Base-by-base conservation (phyloP, 2,797 vertebrate species). In the Tarsius wallacei region DNA sequence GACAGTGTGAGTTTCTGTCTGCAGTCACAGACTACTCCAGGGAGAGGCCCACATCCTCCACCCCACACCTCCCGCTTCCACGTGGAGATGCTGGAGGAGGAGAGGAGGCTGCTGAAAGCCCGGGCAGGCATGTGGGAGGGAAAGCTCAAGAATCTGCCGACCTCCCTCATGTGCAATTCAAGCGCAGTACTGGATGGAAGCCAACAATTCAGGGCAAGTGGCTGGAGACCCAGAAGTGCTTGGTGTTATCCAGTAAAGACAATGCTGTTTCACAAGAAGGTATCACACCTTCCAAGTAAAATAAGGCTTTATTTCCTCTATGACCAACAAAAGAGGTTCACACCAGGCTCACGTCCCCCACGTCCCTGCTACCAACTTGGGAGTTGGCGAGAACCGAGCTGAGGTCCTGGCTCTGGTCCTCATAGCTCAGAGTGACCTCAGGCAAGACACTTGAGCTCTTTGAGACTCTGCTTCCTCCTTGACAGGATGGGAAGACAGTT, bases 131-230 rank as follows among this genome's bases (percentile, higher is more conserved):
- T 0, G 19, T 47, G 26, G 2, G 28, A 0, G 61, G 24, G 57
- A 51, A 14, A 0, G 0, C 15, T 13, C 0, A 3, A 8, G 31
- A 2, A 26, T 14, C 2, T 0, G 15, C 13, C 55, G 11, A 9
- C 16, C 33, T 47, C 64, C 49, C 42, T 93, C 22, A 0, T 0
- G 8, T 1, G 17, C 24, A 36, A 76, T 31, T 33, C 16, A 15
- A 0, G 15, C 4, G 7, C 63, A 15, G 88, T 53, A n/a, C 87
- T 53, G n/a, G 64, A 61, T 53, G n/a, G 64, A 61, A 26, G 77
- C 57, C 21, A 49, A 83, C 22, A 22, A 21, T n/a, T 59, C 17
- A 21, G 31, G 10, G 36, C 7, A 21, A 11, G n/a, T 15, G 57
- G 26, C 90, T 31, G 13, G 70, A 86, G 28, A 17, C 19, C 59